Evolutionary conservation across 2,888 invertebrate genomes (phyloP).

Genomic region (Apocheima hispidaria): DNA sequence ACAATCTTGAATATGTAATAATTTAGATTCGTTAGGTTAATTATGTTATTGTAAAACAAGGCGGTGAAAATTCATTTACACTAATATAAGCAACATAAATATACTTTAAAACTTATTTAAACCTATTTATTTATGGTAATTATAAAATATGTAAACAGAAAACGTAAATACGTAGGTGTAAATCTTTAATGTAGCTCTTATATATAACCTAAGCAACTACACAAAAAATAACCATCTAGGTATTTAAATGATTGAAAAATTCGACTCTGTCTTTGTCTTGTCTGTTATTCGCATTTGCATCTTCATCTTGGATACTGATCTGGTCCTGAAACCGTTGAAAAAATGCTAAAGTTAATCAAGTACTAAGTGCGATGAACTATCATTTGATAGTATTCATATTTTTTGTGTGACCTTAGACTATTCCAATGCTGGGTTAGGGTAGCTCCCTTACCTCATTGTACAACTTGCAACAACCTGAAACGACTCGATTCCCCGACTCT

Average conservation of each 20-base stretch:
- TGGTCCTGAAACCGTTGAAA: slow-evolving; percentile 18
- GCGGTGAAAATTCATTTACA: background rate
- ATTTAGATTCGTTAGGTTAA: slow-evolving; percentile 1
- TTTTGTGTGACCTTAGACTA: background rate
- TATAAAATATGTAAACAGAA: slow-evolving; percentile 2
- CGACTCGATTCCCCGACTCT: background rate
- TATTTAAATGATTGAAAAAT: too few relatives aligned
- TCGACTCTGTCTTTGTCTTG: too few relatives aligned
- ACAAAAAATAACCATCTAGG: slow-evolving; percentile 2
- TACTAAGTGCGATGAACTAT: background rate
- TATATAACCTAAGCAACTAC: background rate
- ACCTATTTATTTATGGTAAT: background rate
- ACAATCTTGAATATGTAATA: slow-evolving; percentile 1
- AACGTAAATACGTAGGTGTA: background rate
- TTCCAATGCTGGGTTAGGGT: background rate
- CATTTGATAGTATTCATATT: background rate
- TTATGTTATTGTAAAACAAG: slow-evolving; percentile 6
- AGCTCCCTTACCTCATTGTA: too few relatives aligned
- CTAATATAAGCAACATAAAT: slow-evolving; percentile 11
- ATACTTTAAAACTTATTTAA: background rate
- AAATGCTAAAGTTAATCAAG: background rate
- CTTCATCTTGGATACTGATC: slow-evolving; percentile 17
- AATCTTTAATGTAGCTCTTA: background rate
- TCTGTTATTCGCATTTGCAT: slow-evolving; percentile 17
- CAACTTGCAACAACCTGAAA: too few relatives aligned